Percentiles rank a stretch among this genome's conserved stretches.
These are phyloP conservation scores for Capricornis sumatraensis DNA, from an alignment of 2,113 vertebrate species.

Conservation along the genomic window DNA sequence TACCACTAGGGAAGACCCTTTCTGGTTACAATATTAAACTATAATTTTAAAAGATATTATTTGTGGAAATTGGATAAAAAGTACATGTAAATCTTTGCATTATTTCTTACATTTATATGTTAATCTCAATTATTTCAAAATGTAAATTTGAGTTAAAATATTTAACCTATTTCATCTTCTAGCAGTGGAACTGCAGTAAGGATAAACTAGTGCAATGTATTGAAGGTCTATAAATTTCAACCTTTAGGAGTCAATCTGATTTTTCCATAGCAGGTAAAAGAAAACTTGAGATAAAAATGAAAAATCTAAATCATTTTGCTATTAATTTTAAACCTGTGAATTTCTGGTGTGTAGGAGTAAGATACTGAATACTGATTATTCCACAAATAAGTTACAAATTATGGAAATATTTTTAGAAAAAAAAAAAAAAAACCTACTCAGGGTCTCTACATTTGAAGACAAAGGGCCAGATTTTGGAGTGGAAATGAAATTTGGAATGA, in stretches of 20 bases:
- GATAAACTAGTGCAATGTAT: background rate
- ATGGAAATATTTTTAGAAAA: background rate
- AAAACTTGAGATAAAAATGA: background rate
- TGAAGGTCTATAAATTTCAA: background rate
- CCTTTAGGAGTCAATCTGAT: background rate
- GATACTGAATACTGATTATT: background rate
- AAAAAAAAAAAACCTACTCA: background rate
- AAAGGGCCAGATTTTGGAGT: background rate
- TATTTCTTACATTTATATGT: background rate
- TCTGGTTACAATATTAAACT: background rate
- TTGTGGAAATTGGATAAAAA: background rate
- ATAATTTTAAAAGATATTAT: background rate
- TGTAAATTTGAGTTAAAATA: background rate
- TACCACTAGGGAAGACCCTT: background rate
- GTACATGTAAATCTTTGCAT: background rate
- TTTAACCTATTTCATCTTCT: background rate
- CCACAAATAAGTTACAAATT: background rate
- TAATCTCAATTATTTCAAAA: background rate
- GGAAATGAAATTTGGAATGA: background rate
- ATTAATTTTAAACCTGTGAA: background rate
- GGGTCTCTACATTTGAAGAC: background rate
- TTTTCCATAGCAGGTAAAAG: background rate
- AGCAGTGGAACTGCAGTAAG: background rate
- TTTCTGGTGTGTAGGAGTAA: background rate
- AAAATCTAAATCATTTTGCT: background rate